A percentile compares a stretch with the other conserved stretches of the same genome.
Evolutionary conservation across 2,797 vertebrate genomes (phyloP).

Genomic region (Monodelphis domestica): DNA sequence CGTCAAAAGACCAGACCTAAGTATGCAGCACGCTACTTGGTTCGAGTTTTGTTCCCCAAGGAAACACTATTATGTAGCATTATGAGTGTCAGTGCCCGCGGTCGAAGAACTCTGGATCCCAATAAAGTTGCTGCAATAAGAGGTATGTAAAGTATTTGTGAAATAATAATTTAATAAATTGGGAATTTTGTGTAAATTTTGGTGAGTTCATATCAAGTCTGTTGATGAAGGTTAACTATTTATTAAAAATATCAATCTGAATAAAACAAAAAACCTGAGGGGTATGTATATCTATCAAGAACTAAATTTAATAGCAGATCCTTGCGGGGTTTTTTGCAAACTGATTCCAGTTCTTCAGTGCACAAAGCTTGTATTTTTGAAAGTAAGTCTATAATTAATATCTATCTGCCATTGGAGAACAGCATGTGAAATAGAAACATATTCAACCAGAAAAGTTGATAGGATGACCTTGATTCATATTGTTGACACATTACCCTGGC

Average conservation of each 20-base stretch:
- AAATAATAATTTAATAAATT: slow-evolving; percentile 43
- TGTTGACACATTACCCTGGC: background rate
- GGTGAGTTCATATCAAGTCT: slow-evolving; percentile 13
- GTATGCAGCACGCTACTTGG: slow-evolving; percentile 85
- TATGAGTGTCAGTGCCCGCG: slow-evolving; percentile 69
- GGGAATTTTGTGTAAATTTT: slow-evolving; percentile 50
- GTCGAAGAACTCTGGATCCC: slow-evolving; percentile 81
- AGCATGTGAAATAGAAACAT: background rate
- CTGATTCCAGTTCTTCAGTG: background rate
- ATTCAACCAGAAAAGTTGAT: background rate
- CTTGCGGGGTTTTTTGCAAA: background rate
- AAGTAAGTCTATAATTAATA: background rate
- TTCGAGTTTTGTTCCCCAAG: slow-evolving; percentile 85
- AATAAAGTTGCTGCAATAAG: slow-evolving; percentile 88
- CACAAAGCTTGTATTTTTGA: background rate
- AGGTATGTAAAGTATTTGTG: slow-evolving; percentile 80
- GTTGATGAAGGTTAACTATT: background rate
- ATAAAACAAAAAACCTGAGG: background rate
- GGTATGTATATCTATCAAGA: background rate
- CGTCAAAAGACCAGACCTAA: slow-evolving; percentile 83
- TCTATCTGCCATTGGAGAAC: background rate
- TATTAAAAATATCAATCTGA: background rate
- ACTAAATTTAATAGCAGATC: background rate
- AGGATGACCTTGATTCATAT: background rate
- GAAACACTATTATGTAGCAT: slow-evolving; percentile 81